Percentiles rank a stretch among this genome's conserved stretches.
These are phyloP conservation scores for Drepana falcataria DNA, from an alignment of 2,888 invertebrate species.

Conservation along the genomic window DNA sequence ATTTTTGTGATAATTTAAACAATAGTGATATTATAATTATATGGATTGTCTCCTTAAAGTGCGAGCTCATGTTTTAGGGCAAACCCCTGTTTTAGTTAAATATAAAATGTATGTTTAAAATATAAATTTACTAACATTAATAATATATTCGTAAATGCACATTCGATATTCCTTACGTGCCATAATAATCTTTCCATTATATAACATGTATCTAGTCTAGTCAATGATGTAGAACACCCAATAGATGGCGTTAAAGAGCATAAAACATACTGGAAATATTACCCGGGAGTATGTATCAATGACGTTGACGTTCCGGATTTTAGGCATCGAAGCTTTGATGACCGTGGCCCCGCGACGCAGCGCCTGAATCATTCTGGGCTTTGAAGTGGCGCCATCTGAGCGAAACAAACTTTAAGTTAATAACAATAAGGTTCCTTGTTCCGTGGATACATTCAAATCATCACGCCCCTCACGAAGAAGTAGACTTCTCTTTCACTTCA, in stretches of 20 bases:
- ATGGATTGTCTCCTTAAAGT: no score
- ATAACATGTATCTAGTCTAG: constrained; percentile 38
- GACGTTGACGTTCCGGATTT: constrained; percentile 97
- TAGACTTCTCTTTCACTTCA: no score
- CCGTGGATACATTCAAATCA: no score
- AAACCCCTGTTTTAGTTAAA: background rate
- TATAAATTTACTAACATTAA: background rate
- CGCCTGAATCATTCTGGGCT: constrained; percentile 88
- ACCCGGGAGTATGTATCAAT: constrained; percentile 98
- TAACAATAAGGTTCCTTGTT: constrained; percentile 2
- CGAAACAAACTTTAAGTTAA: constrained; percentile 18
- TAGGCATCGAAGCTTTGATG: constrained; percentile 93
- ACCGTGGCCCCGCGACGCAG: constrained; percentile 91
- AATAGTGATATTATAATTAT: no score
- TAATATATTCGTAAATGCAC: no score
- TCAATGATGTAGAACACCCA: constrained; percentile 95
- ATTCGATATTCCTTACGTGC: no score
- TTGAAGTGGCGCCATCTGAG: constrained; percentile 76
- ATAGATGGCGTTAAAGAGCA: constrained; percentile 96
- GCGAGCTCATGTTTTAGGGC: no score
- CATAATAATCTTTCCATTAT: no score
- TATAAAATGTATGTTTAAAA: background rate
- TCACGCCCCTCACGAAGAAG: no score
- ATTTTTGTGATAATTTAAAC: no score
- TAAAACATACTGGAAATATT: constrained; percentile 96